Conservation (phyloP, 2,888 invertebrate species). For the Penaeus monodon region DNA sequence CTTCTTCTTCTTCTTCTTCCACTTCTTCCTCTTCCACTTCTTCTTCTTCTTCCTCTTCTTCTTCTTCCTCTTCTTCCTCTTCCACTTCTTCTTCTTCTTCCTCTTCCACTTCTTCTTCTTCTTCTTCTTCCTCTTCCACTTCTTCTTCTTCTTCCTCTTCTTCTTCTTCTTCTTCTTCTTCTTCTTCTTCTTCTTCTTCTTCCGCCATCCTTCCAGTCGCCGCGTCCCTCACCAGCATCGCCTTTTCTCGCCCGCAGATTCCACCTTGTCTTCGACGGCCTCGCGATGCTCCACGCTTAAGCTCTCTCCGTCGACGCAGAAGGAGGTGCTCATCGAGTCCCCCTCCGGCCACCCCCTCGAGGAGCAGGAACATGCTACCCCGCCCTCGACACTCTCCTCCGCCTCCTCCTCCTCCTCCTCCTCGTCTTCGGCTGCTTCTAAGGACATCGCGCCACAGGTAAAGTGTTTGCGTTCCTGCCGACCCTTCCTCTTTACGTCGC, state of each 20-base stretch:
- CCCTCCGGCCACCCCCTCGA: slow-evolving; percentile 22
- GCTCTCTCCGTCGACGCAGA: slow-evolving; percentile 43
- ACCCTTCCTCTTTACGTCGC: not conserved
- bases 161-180: too few species aligned
- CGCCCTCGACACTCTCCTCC: slow-evolving; percentile 6
- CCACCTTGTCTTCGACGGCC: slow-evolving; percentile 58
- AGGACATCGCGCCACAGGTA: slow-evolving; percentile 22
- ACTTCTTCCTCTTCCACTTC: not conserved
- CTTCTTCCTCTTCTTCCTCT: not conserved
- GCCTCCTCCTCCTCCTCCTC: not conserved
- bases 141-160: too few species aligned
- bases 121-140: too few species aligned
- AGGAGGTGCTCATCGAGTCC: slow-evolving; percentile 16
- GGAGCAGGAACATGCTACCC: not conserved
- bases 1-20: not conserved
- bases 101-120: not conserved
- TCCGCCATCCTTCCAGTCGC: too few species aligned
- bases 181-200: too few species aligned
- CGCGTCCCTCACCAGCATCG: too few species aligned
- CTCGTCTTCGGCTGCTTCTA: not conserved
- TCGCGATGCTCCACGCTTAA: slow-evolving; percentile 57
- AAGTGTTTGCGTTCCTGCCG: not conserved
- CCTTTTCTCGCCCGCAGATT: slow-evolving; percentile 32
- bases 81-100: not conserved
- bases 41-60: too few species aligned